Conservation (phyloP, 2,113 vertebrate genomes). For the Sceloporus tristichus region DNA sequence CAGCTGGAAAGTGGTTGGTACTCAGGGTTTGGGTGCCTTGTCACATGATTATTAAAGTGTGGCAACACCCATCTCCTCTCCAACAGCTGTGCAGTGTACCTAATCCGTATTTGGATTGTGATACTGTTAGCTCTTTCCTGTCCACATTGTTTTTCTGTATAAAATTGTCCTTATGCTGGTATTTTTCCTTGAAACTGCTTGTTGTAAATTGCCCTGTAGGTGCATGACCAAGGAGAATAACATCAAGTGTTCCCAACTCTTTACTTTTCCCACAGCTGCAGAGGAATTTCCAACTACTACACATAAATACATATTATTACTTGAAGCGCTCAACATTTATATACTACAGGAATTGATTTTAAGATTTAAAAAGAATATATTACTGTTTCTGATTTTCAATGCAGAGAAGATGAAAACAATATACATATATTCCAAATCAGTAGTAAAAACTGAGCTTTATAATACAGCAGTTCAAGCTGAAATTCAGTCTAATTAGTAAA, state of each 20-base stretch:
- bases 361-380: background rate
- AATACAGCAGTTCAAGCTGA: background rate
- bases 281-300: background rate
- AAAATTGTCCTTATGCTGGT: background rate
- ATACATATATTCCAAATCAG: background rate
- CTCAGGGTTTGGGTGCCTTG: too few relatives aligned
- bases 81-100: too few relatives aligned
- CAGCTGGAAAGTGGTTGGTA: too few relatives aligned
- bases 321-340: background rate
- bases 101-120: background rate
- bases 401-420: too few relatives aligned
- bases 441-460: background rate
- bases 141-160: background rate
- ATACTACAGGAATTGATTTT: background rate
- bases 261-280: background rate
- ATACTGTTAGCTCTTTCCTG: background rate
- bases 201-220: background rate
- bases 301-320: background rate
- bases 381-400: background rate
- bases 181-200: background rate
- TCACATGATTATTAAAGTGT: too few relatives aligned
- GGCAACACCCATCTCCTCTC: too few relatives aligned
- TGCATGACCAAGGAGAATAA: background rate
- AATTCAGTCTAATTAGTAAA: conserved; percentile 4
- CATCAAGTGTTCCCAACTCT: background rate